A percentile compares a stretch with the other conserved stretches of the same genome.
Conservation (phyloP, 2,113 vertebrate species). For the Cygnus buccinator region DNA sequence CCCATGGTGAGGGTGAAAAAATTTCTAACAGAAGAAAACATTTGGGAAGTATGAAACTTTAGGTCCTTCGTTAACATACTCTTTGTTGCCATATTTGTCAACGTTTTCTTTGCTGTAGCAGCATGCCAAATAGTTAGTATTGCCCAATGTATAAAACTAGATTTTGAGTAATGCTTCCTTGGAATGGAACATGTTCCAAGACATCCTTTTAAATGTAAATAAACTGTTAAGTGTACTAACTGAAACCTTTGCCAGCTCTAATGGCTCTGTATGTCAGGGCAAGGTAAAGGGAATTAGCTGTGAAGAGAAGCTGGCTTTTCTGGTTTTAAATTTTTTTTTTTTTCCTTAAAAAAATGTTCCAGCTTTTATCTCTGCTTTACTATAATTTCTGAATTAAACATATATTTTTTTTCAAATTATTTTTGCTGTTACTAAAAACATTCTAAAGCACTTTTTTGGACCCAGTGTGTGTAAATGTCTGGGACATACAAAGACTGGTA, state of each 20-base stretch:
- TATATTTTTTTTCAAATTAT: neutral
- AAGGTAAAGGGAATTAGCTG: neutral
- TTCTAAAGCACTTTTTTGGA: neutral
- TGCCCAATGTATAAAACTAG: neutral
- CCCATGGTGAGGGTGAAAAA: neutral
- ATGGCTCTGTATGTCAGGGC: neutral
- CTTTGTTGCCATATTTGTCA: neutral
- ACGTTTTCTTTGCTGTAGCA: neutral
- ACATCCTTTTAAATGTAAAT: neutral
- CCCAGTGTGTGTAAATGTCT: neutral
- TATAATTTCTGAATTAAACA: neutral
- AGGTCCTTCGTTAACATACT: neutral
- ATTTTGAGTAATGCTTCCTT: constrained; percentile 27
- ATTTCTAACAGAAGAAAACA: constrained; percentile 9
- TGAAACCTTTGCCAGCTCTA: neutral
- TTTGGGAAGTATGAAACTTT: neutral
- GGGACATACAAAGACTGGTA: neutral
- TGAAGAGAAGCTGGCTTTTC: neutral
- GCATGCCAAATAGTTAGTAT: constrained; percentile 28
- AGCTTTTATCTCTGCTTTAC: neutral
- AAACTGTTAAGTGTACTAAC: neutral
- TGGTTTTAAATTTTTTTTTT: neutral
- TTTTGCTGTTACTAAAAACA: neutral
- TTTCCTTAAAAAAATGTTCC: neutral
- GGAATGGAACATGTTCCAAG: neutral